A percentile compares a stretch with the other conserved stretches of the same genome.
phyloP scores from a whole-genome alignment of 2,888 invertebrate genomes.

The Dolichopus griseipennis region DNA sequence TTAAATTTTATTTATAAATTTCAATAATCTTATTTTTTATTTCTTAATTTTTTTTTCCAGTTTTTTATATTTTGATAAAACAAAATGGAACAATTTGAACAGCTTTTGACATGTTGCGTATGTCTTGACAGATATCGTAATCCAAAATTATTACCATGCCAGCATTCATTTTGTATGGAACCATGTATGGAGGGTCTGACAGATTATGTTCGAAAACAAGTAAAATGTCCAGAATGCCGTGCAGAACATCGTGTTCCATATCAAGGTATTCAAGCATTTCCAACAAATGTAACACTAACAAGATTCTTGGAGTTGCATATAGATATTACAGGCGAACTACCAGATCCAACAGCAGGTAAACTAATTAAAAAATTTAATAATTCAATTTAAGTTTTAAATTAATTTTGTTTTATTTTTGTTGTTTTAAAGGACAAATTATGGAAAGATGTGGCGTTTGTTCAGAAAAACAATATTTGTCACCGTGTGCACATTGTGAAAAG shows the following conservation, averaged over 20 bases:
- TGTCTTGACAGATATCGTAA: slow-evolving; percentile 94
- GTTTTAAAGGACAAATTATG: slow-evolving; percentile 63
- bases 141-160: slow-evolving; percentile 97
- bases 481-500: slow-evolving; percentile 94
- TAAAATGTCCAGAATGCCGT: slow-evolving; percentile 96
- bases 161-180: slow-evolving; percentile 99
- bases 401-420: too few relatives aligned
- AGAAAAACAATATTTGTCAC: slow-evolving; percentile 78
- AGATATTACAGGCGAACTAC: slow-evolving; percentile 83
- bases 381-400: background rate
- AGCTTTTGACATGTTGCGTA: slow-evolving; percentile 95
- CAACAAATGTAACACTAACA: slow-evolving; percentile 91
- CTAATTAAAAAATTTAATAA: slow-evolving; percentile 15
- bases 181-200: slow-evolving; percentile 97
- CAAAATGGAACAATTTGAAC: slow-evolving; percentile 91
- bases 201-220: slow-evolving; percentile 89
- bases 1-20: background rate
- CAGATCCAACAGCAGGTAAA: slow-evolving; percentile 73
- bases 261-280: slow-evolving; percentile 88
- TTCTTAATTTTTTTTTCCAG: slow-evolving; percentile 28
- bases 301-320: slow-evolving; percentile 90
- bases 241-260: slow-evolving; percentile 94
- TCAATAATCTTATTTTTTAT: slow-evolving; percentile 12
- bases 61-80: slow-evolving; percentile 18
- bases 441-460: slow-evolving; percentile 89